Evolutionary conservation across 2,888 invertebrate genomes (phyloP), one percentile per base, ranked within the genome.

Genomic region (Aethes cnicana): DNA sequence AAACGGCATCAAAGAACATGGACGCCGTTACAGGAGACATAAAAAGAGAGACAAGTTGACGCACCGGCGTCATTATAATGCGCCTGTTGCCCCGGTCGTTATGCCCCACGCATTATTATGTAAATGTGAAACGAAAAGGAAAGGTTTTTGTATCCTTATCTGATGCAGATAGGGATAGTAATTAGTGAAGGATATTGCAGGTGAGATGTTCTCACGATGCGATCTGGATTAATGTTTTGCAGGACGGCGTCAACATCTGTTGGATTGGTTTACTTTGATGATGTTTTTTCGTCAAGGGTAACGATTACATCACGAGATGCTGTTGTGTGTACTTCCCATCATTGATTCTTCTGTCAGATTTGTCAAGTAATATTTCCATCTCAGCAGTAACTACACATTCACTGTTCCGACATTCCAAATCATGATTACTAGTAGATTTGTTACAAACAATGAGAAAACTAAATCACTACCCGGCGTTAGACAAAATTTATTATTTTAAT

Each of bases 21-120:
- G 63, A 60, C 58, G 63, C 69, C 61, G 69, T 72, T 72, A 65
- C 66, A 68, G 63, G 62, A 67, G 54, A 53, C 46, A 54, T 44
- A 53, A 50, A 41, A 55, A 57, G 33, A 42, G 36, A 41, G 47
- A 48, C 47, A 55, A 55, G 52, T 35, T 53, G 41, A 47, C 43
- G 48, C 37, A 35, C 46, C 25, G 46, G 30, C 43, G 43, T 50
- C 57, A 58, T 84, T 82, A 83, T 71, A 79, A 77, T 76, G 73
- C 72, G 76, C 69, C 71, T 76, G 72, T 71, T 74, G 70, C 66
- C 70, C 71, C 69, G 77, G 77, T 80, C 80, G 77, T 82, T 75
- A 77, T 77, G 80, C 83, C 81, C 82, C 80, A 77, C 82, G 82
- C 82, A 78, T 84, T 84, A 84, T 86, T 85, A 87, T 87, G 84